Base-by-base conservation (phyloP, 2,113 vertebrate genomes). In the Hoplias malabaricus region DNA sequence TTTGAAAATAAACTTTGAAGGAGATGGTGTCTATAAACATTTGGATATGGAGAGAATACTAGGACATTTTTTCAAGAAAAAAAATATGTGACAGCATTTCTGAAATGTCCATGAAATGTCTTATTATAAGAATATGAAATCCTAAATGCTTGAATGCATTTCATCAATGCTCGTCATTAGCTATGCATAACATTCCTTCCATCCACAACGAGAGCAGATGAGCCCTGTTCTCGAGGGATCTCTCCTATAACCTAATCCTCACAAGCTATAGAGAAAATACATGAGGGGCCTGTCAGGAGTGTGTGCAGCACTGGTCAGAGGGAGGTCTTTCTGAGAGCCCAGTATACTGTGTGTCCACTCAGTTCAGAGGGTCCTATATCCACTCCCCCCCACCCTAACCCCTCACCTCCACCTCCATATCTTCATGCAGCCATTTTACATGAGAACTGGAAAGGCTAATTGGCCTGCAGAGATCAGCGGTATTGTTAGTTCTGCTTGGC, bases 401-500 rank as follows among this genome's bases (percentile, higher is more conserved):
- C 53, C 21, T 3, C 21, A 9, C 36, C 4, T 38, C 4, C 36
- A 38, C 53, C n/a, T 0, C 36, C 70, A 23, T 42, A 65, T 80
- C 86, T 88, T 90, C 85, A 91, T 90, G 87, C 88, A 90, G 89
- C 88, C 85, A 48, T 90, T 92, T 92, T 90, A 91, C 89, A 90
- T 89, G 88, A 88, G 85, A 87, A 88, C 90, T 88, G 85, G 80
- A 86, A 87, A 87, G 87, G 90, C 91, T 92, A 93, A 93, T 93
- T 93, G 89, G 92, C 86, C 90, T 87, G 67, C 29, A 85, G 89
- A 92, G 91, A 92, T 92, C 84, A 86, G 82, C 79, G 82, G 87
- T 89, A 90, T 91, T 92, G 91, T 91, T 91, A 90, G 90, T 92
- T 92, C 90, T 90, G 89, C 89, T 86, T 86, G 86, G 85, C 83